Evolutionary conservation across 2,888 invertebrate species (phyloP), one percentile per base, ranked within the genome.

Genomic region (Acronicta aceris): DNA sequence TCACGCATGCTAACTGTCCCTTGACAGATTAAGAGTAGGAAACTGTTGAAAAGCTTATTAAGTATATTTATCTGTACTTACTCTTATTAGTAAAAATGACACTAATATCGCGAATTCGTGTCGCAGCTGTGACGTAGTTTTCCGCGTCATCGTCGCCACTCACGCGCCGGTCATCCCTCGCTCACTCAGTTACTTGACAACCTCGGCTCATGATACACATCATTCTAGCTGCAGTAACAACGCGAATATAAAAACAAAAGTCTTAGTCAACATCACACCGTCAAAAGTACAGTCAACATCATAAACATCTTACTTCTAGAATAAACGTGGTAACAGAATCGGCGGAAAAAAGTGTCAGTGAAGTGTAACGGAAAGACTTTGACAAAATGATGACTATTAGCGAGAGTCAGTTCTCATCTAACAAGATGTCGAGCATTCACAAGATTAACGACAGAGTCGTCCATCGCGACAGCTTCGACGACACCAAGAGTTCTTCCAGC

Each of bases 351-450:
- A 71, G 79, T 78, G 76, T 68, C 58, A 71, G 74, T 64, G 63
- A 62, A 78, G 72, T 69, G 78, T 70, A 71, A 57, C 55, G 61
- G 49, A 57, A 59, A 63, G 59, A 8, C 54, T 52, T 51, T 54
- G 45, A 54, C 82, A 92, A 85, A 78, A 95, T 95, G 95, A 95
- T 95, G 95, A 95, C 95, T 51, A 94, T 95, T 57, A 95, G 95
- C 90, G 95, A 95, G 75, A 94, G 94, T 59, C 93, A 94, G 83
- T 95, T 89, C 71, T 94, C 95, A 1, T 95, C 95, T 1, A 95
- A 95, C 81, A 92, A 94, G 81, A 94, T 88, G 91, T 95, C 95
- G 42, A 94, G 94, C 67, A 88, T 94, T 58, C 93, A 93, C 85
- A 95, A 88, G 68, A 85, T 95, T 70, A 95, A 95, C 87, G 94